phyloP scores from a whole-genome alignment of 2,888 invertebrate genomes.

The Kuschelorhynchus macadamiae region DNA sequence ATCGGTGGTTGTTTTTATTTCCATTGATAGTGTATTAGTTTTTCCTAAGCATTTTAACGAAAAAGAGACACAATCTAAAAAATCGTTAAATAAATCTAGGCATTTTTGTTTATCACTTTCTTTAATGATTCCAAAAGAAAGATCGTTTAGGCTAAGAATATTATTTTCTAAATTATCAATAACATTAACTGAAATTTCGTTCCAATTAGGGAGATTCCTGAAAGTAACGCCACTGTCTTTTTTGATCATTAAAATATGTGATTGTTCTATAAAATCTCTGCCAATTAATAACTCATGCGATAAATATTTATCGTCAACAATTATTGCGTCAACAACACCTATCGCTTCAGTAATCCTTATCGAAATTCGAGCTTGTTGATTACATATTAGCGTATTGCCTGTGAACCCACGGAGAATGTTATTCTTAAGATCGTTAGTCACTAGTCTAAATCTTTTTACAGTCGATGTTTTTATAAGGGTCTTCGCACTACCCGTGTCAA shows the following conservation, averaged over 20 bases:
- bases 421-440: neutral
- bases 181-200: neutral
- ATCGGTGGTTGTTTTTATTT: neutral
- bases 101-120: slow-evolving; percentile 1
- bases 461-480: slow-evolving; percentile 5
- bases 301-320: slow-evolving; percentile 11
- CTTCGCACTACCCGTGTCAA: neutral
- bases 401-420: no score
- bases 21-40: neutral
- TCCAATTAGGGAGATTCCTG: neutral
- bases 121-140: slow-evolving; percentile 2
- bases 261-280: neutral
- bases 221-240: neutral
- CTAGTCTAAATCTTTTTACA: neutral
- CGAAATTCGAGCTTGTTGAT: neutral
- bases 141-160: neutral
- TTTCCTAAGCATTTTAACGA: neutral
- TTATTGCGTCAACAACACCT: slow-evolving; percentile 1
- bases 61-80: neutral
- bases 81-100: no score
- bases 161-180: neutral
- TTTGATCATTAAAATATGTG: neutral
- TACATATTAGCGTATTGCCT: no score
- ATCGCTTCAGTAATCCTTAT: neutral
- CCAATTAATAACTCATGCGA: slow-evolving; percentile 1